Evolutionary conservation across 1,140 invertebrate genomes (phyloP).

Genomic region (Sitodiplosis mosellana): DNA sequence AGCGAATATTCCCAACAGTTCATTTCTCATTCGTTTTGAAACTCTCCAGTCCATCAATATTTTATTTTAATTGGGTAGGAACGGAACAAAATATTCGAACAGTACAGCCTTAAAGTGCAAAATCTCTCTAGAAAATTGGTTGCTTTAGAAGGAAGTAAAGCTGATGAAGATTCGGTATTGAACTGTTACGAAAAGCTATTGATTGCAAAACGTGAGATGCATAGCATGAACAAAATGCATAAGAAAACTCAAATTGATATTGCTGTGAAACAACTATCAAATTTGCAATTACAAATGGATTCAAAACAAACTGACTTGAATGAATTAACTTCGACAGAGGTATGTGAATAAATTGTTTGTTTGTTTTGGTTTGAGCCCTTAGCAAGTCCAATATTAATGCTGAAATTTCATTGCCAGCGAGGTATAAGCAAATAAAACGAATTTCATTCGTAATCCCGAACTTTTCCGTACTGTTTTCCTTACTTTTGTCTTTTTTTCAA

Average conservation of each 20-base stretch:
- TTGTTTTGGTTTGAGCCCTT: no score
- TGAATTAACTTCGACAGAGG: no score
- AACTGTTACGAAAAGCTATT: conserved; percentile 19
- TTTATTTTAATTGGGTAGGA: conserved; percentile 12
- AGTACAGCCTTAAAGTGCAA: conserved; percentile 21
- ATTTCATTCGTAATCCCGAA: no score
- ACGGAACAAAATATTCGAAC: conserved; percentile 24
- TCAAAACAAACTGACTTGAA: conserved; percentile 31
- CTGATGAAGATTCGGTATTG: conserved; percentile 15
- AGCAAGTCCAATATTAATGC: no score
- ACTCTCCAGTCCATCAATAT: no score
- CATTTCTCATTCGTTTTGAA: no score
- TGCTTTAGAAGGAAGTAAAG: conserved; percentile 27
- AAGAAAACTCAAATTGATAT: conserved; percentile 31
- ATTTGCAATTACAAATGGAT: conserved; percentile 29
- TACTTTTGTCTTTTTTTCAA: no score
- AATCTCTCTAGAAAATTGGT: conserved; percentile 21
- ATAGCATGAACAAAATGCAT: conserved; percentile 27
- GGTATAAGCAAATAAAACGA: no score
- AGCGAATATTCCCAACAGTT: no score
- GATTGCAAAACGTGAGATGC: conserved; percentile 21
- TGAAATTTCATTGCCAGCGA: no score
- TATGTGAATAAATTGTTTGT: no score
- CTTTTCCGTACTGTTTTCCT: no score
- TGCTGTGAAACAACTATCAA: conserved; percentile 32